Evolutionary conservation across 2,888 invertebrate species (phyloP), one percentile per base, ranked within the genome.

Genomic region (Nudaria mundana): DNA sequence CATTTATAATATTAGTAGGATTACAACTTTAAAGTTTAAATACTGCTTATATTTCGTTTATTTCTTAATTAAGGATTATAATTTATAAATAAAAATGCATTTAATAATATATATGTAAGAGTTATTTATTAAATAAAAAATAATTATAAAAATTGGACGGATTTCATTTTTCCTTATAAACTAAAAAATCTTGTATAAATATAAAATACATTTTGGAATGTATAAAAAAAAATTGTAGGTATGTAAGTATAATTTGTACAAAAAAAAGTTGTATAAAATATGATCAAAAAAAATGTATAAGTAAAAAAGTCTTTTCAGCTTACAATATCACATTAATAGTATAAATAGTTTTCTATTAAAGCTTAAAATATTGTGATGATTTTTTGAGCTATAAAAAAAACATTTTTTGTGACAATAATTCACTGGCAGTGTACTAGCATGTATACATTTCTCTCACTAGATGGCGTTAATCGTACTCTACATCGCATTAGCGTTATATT

Each of bases 101-200:
- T 73, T 20, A 72, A 47, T 62, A 62, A 37, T 56, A 32, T 53
- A 44, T 60, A 32, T 53, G 44, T 60, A 63, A 56, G 15, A 50
- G 49, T 65, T 71, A 38, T 38, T 34, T 34, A 34, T 34, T 34
- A 35, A 35, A 20, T 20, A 20, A 37, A 43, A 34, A 48, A 37
- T 48, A 37, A 49, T n/a, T 51, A 56, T 40, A 41, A 61, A 67
- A 48, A 58, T 52, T 59, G 75, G 73, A 75, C 77, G 76, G 73
- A 48, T 37, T 68, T 70, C 29, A 57, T 63, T 63, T 63, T 48
- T 35, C n/a, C 52, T 56, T 61, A 60, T n/a, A 39, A 25, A 30
- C 11, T 16, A 28, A 14, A 30, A n/a, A 37, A 40, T 40, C 40
- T 29, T 23, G 23, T 36, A 31, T 26, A 37, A 13, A 37, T 28